A percentile compares a stretch with the other conserved stretches of the same genome.
Conservation (phyloP, 2,113 vertebrate genomes). For the Pundamilia nyererei region DNA sequence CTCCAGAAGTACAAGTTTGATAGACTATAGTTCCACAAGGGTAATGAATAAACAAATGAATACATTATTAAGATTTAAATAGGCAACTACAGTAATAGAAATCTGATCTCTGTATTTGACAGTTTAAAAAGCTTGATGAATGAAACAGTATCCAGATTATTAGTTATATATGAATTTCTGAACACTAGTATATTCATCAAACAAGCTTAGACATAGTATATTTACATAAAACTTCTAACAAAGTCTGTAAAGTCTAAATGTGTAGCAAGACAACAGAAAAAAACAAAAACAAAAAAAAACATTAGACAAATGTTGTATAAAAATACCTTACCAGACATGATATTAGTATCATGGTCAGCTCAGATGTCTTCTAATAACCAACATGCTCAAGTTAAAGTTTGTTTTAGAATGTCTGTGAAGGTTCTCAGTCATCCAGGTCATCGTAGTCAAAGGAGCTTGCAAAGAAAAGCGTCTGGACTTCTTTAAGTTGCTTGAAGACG, state of each 20-base stretch:
- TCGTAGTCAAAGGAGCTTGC: too few relatives aligned
- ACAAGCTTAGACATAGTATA: background rate
- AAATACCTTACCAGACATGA: background rate
- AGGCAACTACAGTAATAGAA: background rate
- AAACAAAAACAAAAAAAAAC: background rate
- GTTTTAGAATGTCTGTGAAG: background rate
- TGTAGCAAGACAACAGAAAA: background rate
- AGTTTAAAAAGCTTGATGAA: background rate
- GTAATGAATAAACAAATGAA: background rate
- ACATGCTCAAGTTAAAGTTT: background rate
- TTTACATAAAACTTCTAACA: background rate
- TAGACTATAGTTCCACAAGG: background rate
- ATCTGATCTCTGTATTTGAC: background rate
- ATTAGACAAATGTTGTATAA: background rate
- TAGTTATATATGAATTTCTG: background rate
- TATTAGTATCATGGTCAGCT: background rate
- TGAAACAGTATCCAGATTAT: background rate
- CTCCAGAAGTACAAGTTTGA: background rate
- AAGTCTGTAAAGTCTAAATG: background rate
- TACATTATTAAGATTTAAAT: background rate
- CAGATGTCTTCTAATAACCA: background rate
- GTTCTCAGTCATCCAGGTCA: too few relatives aligned
- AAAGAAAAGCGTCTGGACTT: too few relatives aligned
- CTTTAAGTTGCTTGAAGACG: too few relatives aligned
- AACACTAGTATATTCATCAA: background rate